Evolutionary conservation across 2,797 vertebrate species (phyloP).

Genomic region (Dendrocincla fuliginosa): DNA sequence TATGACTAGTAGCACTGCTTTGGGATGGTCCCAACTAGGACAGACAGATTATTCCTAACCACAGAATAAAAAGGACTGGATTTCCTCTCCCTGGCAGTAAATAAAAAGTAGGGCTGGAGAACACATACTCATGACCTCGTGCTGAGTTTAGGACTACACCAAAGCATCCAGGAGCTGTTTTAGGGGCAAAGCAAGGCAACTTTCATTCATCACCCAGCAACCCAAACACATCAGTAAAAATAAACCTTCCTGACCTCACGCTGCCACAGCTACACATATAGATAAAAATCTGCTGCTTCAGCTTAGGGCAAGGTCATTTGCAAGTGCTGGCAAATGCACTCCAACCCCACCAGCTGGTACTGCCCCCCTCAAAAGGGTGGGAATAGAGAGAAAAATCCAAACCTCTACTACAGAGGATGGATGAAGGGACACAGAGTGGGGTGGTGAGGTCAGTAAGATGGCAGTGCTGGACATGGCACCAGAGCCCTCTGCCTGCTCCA

Average conservation of each 20-base stretch:
- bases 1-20: fast-evolving
- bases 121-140: fast-evolving
- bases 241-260: not conserved
- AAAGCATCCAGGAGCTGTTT: not conserved
- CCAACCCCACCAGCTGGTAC: not conserved
- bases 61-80: not conserved
- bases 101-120: not conserved
- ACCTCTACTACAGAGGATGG: not conserved
- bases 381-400: not conserved
- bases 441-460: not conserved
- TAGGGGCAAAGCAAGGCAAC: not conserved
- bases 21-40: not conserved
- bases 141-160: not conserved
- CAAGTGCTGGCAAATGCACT: not conserved
- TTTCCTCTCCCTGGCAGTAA: not conserved
- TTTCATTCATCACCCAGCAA: not conserved
- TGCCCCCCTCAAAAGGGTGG: not conserved
- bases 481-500: not conserved
- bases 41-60: not conserved
- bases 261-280: not conserved
- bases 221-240: not conserved
- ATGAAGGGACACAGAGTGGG: fast-evolving
- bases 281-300: not conserved
- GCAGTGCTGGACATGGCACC: fast-evolving
- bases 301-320: not conserved